Base-by-base conservation (phyloP, 2,113 vertebrate genomes). In the Equus quagga region DNA sequence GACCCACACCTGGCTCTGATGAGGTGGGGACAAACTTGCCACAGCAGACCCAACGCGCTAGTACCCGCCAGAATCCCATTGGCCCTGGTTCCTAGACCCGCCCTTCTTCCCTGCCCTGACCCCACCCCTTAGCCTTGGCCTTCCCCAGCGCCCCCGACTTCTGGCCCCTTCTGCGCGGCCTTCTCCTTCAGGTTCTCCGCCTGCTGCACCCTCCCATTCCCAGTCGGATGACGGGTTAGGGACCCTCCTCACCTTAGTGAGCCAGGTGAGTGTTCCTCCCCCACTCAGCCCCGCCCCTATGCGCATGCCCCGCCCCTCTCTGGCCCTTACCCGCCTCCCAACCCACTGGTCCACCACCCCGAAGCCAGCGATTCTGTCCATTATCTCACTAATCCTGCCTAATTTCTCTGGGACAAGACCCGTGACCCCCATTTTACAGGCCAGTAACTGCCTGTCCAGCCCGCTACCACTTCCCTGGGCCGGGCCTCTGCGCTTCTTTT, bases 141-240 rank as follows among this genome's bases (percentile, higher is more conserved):
- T 24, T 8, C 21, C n/a, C 54, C 36, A 41, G 36, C 36, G 36
- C 36, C 56, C 8, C 41, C 8, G 21, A 49, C 67, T n/a, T 70
- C 70, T 91, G 73, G 36, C 58, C 28, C 19, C 36, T 41, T 41
- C 1, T 99, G 99, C 58, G 91, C 94, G 0, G 98, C 99, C 15
- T 99, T 99, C 94, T 98, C 99, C 0, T 94, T 97, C 65, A 98
- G 98, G 72, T 99, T 99, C 97, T 41, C 98, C 0, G 72, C 98
- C 76, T 99, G 98, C 93, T 99, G 99, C 64, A 14, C 98, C 58
- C 99, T 98, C 81, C 98, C 99, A 1, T 99, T 99, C 58, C 94
- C 98, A 19, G 98, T 98, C 17, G 98, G 99, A 99, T 99, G 99
- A 98, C 99, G 56, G 72, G 99, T 64, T 99, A 99, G 98, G 99